phyloP scores from a whole-genome alignment of 2,797 vertebrate genomes.

The Aeoliscus strigatus region DNA sequence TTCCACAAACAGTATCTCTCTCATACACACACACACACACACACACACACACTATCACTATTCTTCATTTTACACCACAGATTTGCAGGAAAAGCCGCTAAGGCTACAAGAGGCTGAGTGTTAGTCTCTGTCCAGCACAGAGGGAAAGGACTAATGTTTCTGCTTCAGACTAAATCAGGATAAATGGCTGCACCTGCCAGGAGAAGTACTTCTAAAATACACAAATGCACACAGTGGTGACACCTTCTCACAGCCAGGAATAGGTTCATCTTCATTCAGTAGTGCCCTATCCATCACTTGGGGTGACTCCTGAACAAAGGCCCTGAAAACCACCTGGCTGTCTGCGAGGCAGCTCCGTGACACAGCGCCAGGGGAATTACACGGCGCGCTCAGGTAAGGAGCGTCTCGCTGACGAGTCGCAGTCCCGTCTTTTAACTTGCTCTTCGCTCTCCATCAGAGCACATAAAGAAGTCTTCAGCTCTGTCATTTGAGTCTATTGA shows the following conservation, averaged over 20 bases:
- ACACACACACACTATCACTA: slow-evolving; percentile 23
- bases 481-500: slow-evolving; percentile 65
- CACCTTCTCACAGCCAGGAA: slow-evolving; percentile 45
- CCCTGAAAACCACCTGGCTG: slow-evolving; percentile 34
- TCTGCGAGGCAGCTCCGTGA: slow-evolving; percentile 44
- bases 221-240: slow-evolving; percentile 46
- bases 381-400: slow-evolving; percentile 45
- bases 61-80: slow-evolving; percentile 52
- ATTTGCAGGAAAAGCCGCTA: slow-evolving; percentile 39
- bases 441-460: slow-evolving; percentile 47
- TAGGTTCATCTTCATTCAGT: slow-evolving; percentile 65
- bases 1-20: slow-evolving; percentile 49
- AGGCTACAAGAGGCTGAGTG: slow-evolving; percentile 36
- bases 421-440: slow-evolving; percentile 43
- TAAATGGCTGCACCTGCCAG: slow-evolving; percentile 57
- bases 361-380: slow-evolving; percentile 50
- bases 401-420: slow-evolving; percentile 33
- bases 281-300: slow-evolving; percentile 63
- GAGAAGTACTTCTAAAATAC: slow-evolving; percentile 28
- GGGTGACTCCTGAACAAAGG: slow-evolving; percentile 43
- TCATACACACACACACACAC: slow-evolving; percentile 6
- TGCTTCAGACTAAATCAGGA: slow-evolving; percentile 68
- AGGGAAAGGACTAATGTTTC: slow-evolving; percentile 64
- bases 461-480: slow-evolving; percentile 49
- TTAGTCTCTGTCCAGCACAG: slow-evolving; percentile 63